These are phyloP conservation scores for Gari tellinella DNA, from an alignment of 2,888 invertebrate species.

Conservation along the genomic window DNA sequence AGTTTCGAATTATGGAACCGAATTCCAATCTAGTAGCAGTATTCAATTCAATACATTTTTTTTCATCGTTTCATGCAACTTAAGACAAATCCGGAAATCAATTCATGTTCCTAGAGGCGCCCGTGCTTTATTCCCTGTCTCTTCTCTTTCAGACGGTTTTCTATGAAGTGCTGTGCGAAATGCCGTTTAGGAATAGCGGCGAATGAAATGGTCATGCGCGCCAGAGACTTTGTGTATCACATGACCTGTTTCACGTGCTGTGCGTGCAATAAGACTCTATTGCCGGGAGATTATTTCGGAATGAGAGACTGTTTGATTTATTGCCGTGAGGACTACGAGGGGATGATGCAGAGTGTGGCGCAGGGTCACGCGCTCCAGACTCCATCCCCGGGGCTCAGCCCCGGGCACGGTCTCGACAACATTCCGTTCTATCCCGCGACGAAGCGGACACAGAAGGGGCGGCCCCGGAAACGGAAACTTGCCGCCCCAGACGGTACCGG, in stretches of 20 bases:
- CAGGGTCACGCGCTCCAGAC: slow-evolving; percentile 36
- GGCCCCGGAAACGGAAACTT: slow-evolving; percentile 91
- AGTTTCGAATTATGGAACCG: too few relatives aligned
- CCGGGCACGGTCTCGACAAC: slow-evolving; percentile 49
- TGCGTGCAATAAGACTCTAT: slow-evolving; percentile 91
- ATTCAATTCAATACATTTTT: too few relatives aligned
- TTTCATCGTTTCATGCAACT: too few relatives aligned
- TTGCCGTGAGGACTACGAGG: slow-evolving; percentile 92
- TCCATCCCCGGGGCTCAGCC: slow-evolving; percentile 48
- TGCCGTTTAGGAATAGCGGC: slow-evolving; percentile 94
- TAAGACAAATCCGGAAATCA: too few relatives aligned
- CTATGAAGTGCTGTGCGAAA: slow-evolving; percentile 93
- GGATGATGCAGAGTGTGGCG: slow-evolving; percentile 84
- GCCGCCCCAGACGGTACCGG: slow-evolving; percentile 65
- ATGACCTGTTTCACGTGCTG: slow-evolving; percentile 95
- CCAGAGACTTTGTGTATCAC: slow-evolving; percentile 94
- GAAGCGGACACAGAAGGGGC: slow-evolving; percentile 92
- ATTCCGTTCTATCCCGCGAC: slow-evolving; percentile 87
- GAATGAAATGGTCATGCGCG: slow-evolving; percentile 95
- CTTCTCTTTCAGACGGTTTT: slow-evolving; percentile 90
- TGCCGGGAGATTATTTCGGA: slow-evolving; percentile 96
- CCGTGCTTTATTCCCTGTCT: not conserved
- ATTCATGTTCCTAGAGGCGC: too few relatives aligned
- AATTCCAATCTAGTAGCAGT: too few relatives aligned
- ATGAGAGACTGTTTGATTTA: slow-evolving; percentile 93